Evolutionary conservation across 2,113 vertebrate genomes (phyloP).

Genomic region (Perognathus longimembris): DNA sequence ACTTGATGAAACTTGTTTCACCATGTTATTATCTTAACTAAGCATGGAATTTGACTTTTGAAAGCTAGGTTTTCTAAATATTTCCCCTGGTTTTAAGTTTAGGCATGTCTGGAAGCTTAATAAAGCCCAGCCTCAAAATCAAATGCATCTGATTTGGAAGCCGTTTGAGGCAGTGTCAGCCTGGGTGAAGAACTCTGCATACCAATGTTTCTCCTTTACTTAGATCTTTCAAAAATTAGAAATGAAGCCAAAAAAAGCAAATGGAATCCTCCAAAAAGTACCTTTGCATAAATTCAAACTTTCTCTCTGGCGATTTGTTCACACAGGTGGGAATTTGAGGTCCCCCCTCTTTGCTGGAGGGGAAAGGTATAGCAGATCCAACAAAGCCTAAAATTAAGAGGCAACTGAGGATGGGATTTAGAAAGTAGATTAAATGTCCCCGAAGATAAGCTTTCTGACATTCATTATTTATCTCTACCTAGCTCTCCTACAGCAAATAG

Average conservation of each 20-base stretch:
- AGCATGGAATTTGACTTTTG: constrained; percentile 65
- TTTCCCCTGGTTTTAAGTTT: constrained; percentile 71
- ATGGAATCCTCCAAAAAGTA: not conserved
- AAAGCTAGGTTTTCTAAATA: constrained; percentile 66
- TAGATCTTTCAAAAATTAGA: constrained; percentile 38
- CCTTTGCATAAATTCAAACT: not conserved
- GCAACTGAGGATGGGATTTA: not conserved
- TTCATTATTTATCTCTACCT: not conserved
- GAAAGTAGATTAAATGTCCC: not conserved
- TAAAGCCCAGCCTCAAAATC: constrained; percentile 39
- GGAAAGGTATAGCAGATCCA: not conserved
- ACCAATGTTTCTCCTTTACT: not conserved
- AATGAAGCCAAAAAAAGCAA: not conserved
- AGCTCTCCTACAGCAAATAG: not conserved
- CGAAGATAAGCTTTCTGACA: not conserved
- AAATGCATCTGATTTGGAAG: constrained; percentile 48
- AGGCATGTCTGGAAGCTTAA: constrained; percentile 72
- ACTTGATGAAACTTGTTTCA: constrained; percentile 73
- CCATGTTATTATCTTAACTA: constrained; percentile 62
- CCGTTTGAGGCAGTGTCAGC: not conserved
- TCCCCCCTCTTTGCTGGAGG: not conserved
- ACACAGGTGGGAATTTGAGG: not conserved
- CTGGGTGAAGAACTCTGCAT: not conserved
- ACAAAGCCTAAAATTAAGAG: not conserved
- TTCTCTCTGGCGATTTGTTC: not conserved